phyloP scores from a whole-genome alignment of 2,888 invertebrate genomes.

The Luperina testacea region DNA sequence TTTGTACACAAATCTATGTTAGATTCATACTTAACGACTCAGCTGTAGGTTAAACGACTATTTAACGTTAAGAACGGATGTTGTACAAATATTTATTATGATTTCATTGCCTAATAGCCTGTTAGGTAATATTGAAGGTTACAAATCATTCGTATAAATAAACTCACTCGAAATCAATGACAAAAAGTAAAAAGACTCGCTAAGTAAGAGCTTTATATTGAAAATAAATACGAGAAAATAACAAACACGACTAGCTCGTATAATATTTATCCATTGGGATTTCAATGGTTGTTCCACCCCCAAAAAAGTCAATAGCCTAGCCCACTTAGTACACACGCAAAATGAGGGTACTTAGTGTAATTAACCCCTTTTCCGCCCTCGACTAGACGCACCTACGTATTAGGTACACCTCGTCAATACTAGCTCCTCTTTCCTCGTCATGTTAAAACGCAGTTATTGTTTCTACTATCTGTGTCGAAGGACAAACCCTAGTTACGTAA shows the following conservation, averaged over 20 bases:
- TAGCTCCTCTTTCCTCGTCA: constrained; percentile 45
- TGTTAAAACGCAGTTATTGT: constrained; percentile 65
- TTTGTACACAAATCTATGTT: constrained; percentile 66
- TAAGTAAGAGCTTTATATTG: not conserved
- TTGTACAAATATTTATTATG: constrained; percentile 66
- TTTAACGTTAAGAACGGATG: constrained; percentile 64
- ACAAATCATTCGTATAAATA: constrained; percentile 11
- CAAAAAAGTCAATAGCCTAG: constrained; percentile 43
- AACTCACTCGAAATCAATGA: constrained; percentile 5
- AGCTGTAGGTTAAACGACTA: constrained; percentile 75
- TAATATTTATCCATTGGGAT: constrained; percentile 22
- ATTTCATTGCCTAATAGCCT: constrained; percentile 42
- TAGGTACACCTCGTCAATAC: constrained; percentile 38
- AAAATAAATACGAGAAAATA: not conserved
- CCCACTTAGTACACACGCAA: constrained; percentile 54
- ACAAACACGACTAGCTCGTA: constrained; percentile 1
- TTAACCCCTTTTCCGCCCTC: constrained; percentile 53
- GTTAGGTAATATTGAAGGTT: constrained; percentile 19
- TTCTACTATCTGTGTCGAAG: constrained; percentile 70
- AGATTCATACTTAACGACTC: constrained; percentile 70
- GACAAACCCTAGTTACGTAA: constrained; percentile 76
- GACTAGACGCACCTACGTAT: constrained; percentile 47
- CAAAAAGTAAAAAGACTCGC: not conserved
- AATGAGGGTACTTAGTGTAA: constrained; percentile 46
- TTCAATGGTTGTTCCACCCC: constrained; percentile 30